Percentiles rank a stretch among this genome's conserved stretches.
Conservation (phyloP, 2,888 invertebrate species). For the Eurois occulta region DNA sequence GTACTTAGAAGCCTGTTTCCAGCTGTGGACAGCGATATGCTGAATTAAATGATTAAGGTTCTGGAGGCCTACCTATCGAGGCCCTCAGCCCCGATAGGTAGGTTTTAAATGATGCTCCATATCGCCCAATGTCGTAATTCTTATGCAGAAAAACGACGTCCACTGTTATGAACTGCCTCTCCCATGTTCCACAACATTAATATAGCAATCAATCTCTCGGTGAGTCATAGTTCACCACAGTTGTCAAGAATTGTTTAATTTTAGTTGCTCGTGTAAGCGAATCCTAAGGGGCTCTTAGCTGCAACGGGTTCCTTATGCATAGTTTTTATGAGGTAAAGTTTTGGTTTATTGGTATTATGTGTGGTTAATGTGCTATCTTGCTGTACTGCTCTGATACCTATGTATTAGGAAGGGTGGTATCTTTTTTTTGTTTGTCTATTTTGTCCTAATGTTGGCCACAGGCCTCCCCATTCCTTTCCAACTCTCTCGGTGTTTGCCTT, state of each 20-base stretch:
- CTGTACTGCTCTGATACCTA: not conserved
- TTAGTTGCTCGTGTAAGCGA: conserved; percentile 9
- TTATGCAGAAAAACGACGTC: not conserved
- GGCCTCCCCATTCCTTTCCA: too few relatives aligned
- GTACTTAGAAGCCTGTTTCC: not conserved
- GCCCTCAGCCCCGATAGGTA: too few relatives aligned
- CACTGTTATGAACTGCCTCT: not conserved
- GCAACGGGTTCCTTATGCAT: conserved; percentile 2
- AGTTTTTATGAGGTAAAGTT: conserved; percentile 40
- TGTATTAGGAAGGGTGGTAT: not conserved
- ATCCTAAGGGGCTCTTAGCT: not conserved
- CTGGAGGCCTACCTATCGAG: too few relatives aligned
- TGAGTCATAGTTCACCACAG: not conserved
- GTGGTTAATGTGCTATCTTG: conserved; percentile 1
- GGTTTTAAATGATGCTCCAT: not conserved
- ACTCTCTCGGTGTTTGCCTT: too few relatives aligned
- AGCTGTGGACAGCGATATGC: not conserved
- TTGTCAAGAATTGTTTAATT: not conserved
- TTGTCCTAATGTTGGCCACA: too few relatives aligned
- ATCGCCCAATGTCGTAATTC: too few relatives aligned
- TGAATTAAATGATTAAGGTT: not conserved
- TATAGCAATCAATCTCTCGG: not conserved
- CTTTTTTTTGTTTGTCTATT: too few relatives aligned
- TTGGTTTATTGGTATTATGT: conserved; percentile 20
- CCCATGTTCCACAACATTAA: not conserved